phyloP scores from a whole-genome alignment of 2,888 invertebrate species.

The Hemicrepidius hirtus region DNA sequence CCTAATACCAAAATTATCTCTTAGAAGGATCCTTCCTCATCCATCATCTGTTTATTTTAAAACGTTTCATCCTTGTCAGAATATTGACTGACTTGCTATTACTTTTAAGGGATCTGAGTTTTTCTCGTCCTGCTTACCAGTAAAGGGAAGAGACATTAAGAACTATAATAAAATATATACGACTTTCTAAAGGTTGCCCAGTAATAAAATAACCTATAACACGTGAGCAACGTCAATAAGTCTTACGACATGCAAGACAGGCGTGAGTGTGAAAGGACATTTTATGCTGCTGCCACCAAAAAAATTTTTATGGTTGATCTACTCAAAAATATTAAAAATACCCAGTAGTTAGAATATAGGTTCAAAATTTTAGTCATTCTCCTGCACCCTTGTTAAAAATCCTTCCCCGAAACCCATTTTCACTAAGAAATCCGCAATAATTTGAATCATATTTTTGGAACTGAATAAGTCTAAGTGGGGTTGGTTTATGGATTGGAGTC shows the following conservation, averaged over 20 bases:
- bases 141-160: slow-evolving; percentile 27
- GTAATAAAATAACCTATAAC: slow-evolving; percentile 33
- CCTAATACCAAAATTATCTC: background rate
- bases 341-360: too few relatives aligned
- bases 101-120: slow-evolving; percentile 24
- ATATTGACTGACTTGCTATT: slow-evolving; percentile 28
- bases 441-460: slow-evolving; percentile 51
- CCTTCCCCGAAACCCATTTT: slow-evolving; percentile 44
- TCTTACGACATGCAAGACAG: slow-evolving; percentile 18
- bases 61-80: slow-evolving; percentile 27
- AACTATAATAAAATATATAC: slow-evolving; percentile 31
- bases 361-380: too few relatives aligned
- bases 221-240: slow-evolving; percentile 4
- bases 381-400: slow-evolving; percentile 44
- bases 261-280: background rate
- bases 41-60: slow-evolving; percentile 10
- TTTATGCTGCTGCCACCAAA: too few relatives aligned
- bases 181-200: slow-evolving; percentile 25
- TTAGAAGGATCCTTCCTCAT: background rate
- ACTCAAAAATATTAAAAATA: too few relatives aligned
- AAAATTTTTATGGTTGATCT: too few relatives aligned
- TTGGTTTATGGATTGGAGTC: slow-evolving; percentile 53
- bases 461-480: slow-evolving; percentile 50
- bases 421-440: slow-evolving; percentile 47
- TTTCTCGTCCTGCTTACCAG: slow-evolving; percentile 13